These are phyloP conservation scores for Sciurus vulgaris DNA, from an alignment of 2,797 vertebrate genomes.

Conservation along the genomic window DNA sequence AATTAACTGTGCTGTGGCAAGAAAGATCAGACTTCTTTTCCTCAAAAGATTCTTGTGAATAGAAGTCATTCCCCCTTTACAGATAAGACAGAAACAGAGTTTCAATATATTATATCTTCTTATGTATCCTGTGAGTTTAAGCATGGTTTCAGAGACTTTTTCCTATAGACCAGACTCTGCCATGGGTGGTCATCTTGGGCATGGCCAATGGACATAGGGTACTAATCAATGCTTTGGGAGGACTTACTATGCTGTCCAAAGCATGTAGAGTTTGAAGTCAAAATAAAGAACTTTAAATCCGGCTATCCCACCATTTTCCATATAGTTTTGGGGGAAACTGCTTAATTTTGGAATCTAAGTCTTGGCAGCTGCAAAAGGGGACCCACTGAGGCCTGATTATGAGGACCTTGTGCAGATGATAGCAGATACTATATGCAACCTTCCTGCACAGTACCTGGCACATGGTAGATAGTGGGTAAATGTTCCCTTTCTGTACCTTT, in stretches of 20 bases:
- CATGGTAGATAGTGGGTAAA: not conserved
- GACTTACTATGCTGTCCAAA: not conserved
- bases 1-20: not conserved
- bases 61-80: slow-evolving; percentile 41
- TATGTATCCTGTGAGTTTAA: not conserved
- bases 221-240: not conserved
- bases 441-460: not conserved
- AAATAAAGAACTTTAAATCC: slow-evolving; percentile 46
- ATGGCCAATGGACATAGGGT: not conserved
- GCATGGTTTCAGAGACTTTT: not conserved
- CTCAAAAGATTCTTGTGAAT: not conserved
- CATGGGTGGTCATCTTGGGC: not conserved
- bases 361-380: not conserved
- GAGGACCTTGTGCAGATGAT: not conserved
- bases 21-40: not conserved
- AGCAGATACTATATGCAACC: not conserved
- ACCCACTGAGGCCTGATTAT: not conserved
- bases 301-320: not conserved
- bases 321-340: not conserved
- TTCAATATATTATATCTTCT: not conserved
- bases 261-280: not conserved
- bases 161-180: not conserved
- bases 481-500: not conserved
- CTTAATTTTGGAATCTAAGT: slow-evolving; percentile 8
- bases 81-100: not conserved